Base-by-base conservation (phyloP, 2,113 vertebrate species). In the Rafetus swinhoei region DNA sequence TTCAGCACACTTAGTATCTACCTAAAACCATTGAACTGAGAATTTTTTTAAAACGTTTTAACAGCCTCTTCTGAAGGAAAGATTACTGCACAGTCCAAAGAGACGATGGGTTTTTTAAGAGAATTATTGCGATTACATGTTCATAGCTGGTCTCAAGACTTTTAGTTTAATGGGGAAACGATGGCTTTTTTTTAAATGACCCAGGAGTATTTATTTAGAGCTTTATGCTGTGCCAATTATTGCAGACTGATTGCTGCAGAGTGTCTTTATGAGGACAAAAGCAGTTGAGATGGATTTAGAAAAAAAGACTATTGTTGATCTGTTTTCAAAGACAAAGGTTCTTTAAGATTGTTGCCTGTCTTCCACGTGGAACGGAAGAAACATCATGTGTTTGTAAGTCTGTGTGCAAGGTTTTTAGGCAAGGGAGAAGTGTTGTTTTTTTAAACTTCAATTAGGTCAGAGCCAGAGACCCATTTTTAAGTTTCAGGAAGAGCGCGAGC, bases 261-360 rank as follows among this genome's bases (percentile, higher is more conserved):
- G 84, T 77, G 74, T 65, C 80, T 88, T 84, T 82, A 53, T 65
- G 86, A 93, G 88, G 88, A 77, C 82, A 86, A 62, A 94, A 90
- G 80, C 84, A 59, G 54, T 55, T 92, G 93, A 62, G 81, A 87
- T 59, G 69, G 4, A 14, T 88, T 90, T 82, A 65, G 89, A 65
- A 81, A 91, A 27, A 62, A 32, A 74, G 74, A 13, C 76, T 86
- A 50, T 0, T 7, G 22, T 11, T 54, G 89, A 82, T 88, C 25
- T 72, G 60, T 24, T 45, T 32, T 81, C 45, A 79, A 72, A 76
- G 57, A 11, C 52, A 84, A 60, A 52, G 52, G 60, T 84, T 84
- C 60, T 69, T 72, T 54, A 32, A 24, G 16, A 72, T 32, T 24
- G 1, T 85, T 79, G 88, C 86, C 84, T 65, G 52, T 84, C 80